These are phyloP conservation scores for Liopterus haemorrhoidalis DNA, from an alignment of 2,888 invertebrate species.

Conservation along the genomic window DNA sequence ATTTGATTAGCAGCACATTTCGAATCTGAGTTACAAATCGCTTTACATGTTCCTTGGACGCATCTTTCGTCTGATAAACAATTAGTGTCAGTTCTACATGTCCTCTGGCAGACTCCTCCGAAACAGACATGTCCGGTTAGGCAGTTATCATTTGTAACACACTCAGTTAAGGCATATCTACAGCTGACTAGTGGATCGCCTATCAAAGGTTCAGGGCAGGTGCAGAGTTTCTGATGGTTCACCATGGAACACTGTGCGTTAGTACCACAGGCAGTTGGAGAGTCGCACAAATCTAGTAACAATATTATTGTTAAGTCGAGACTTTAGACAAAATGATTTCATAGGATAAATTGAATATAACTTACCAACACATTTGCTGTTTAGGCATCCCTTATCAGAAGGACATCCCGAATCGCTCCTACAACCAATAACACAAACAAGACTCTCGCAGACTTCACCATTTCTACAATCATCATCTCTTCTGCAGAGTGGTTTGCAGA, in stretches of 20 bases:
- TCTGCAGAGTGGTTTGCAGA: slow-evolving; percentile 78
- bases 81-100: slow-evolving; percentile 71
- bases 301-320: slow-evolving; percentile 1
- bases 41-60: slow-evolving; percentile 73
- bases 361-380: slow-evolving; percentile 65
- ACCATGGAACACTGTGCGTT: slow-evolving; percentile 69
- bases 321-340: not conserved
- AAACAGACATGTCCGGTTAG: slow-evolving; percentile 66
- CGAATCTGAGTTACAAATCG: slow-evolving; percentile 80
- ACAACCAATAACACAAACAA: slow-evolving; percentile 75
- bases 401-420: slow-evolving; percentile 74
- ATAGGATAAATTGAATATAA: slow-evolving; percentile 14
- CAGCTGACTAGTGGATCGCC: slow-evolving; percentile 74
- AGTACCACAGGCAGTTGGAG: slow-evolving; percentile 75
- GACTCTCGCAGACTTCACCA: slow-evolving; percentile 79
- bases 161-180: slow-evolving; percentile 60
- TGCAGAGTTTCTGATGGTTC: slow-evolving; percentile 69
- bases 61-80: slow-evolving; percentile 84
- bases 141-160: slow-evolving; percentile 63
- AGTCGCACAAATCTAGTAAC: slow-evolving; percentile 59
- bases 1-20: slow-evolving; percentile 76
- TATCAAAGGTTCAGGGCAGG: slow-evolving; percentile 62
- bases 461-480: slow-evolving; percentile 80
- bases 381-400: slow-evolving; percentile 63
- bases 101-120: slow-evolving; percentile 69